phyloP scores from a whole-genome alignment of 1,140 invertebrate genomes.

The Apolygus lucorum region DNA sequence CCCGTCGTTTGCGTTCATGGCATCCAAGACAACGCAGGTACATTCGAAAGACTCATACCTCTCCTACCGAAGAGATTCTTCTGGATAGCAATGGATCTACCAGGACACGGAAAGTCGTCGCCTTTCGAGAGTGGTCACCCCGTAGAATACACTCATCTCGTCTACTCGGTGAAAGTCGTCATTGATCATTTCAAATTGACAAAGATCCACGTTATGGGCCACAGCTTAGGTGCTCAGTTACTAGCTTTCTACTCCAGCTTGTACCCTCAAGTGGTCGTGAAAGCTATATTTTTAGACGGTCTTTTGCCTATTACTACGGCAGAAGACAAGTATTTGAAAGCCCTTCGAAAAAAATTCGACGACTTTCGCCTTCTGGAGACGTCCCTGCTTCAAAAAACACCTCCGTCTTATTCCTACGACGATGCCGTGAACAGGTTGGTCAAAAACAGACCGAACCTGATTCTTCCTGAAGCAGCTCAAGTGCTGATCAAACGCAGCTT shows the following conservation, averaged over 20 bases:
- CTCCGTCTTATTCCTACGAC: constrained; percentile 43
- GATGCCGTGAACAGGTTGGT: constrained; percentile 43
- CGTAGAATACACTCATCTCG: constrained; percentile 42
- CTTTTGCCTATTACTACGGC: constrained; percentile 37
- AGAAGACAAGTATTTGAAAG: constrained; percentile 34
- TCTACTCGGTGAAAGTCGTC: constrained; percentile 44
- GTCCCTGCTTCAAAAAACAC: constrained; percentile 32
- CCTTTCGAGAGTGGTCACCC: constrained; percentile 45
- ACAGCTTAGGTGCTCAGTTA: constrained; percentile 50
- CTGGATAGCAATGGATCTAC: constrained; percentile 56
- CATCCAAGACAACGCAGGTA: constrained; percentile 50
- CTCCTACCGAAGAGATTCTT: constrained; percentile 48
- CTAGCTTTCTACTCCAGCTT: constrained; percentile 41
- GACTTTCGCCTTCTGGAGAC: constrained; percentile 24
- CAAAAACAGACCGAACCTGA: constrained; percentile 34
- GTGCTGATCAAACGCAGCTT: constrained; percentile 44
- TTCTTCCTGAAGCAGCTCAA: constrained; percentile 42
- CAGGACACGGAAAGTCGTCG: constrained; percentile 59
- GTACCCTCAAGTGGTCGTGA: constrained; percentile 44
- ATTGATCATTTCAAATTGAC: constrained; percentile 50
- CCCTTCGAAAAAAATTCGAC: constrained; percentile 36
- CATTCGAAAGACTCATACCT: constrained; percentile 54
- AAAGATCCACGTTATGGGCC: constrained; percentile 45
- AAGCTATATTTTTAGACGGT: constrained; percentile 47
- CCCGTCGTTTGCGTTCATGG: constrained; percentile 56